Conservation (phyloP, 2,888 invertebrate species). For the Steinernema scapterisci region DNA sequence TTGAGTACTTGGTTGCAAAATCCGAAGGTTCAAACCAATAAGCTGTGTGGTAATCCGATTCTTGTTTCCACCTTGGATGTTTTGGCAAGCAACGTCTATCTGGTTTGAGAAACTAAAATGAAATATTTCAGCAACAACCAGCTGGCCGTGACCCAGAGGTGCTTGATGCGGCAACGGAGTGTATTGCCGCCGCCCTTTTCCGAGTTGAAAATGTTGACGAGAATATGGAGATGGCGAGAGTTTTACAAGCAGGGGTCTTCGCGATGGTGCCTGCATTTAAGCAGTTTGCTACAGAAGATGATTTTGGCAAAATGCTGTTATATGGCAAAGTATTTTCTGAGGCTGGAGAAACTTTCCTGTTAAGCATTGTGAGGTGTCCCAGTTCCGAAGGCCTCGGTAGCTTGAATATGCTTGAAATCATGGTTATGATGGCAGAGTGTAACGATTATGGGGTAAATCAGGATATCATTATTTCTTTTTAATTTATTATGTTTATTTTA, state of each 20-base stretch:
- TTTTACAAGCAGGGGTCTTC: slow-evolving; percentile 38
- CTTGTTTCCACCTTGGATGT: slow-evolving; percentile 68
- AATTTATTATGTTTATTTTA: slow-evolving; percentile 61
- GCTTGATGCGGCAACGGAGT: slow-evolving; percentile 40
- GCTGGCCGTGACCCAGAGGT: background rate
- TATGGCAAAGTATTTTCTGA: slow-evolving; percentile 94
- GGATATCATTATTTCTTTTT: slow-evolving; percentile 6
- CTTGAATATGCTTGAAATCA: slow-evolving; percentile 82
- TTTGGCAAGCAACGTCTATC: slow-evolving; percentile 70
- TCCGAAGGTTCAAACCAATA: slow-evolving; percentile 79
- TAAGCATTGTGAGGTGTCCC: slow-evolving; percentile 76
- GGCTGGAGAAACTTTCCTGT: slow-evolving; percentile 85
- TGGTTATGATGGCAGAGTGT: slow-evolving; percentile 89
- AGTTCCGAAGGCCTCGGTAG: slow-evolving; percentile 69
- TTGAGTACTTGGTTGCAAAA: slow-evolving; percentile 89
- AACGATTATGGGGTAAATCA: slow-evolving; percentile 89
- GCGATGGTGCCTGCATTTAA: slow-evolving; percentile 85
- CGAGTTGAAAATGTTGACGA: slow-evolving; percentile 34
- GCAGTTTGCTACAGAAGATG: slow-evolving; percentile 87
- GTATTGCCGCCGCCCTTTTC: slow-evolving; percentile 37
- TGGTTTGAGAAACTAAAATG: background rate
- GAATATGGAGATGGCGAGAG: slow-evolving; percentile 31
- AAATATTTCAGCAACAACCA: slow-evolving; percentile 17
- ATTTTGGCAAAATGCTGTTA: slow-evolving; percentile 82
- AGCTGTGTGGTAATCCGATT: slow-evolving; percentile 72